These are phyloP conservation scores for Aphidius colemani DNA, from an alignment of 2,888 invertebrate species.

Conservation along the genomic window DNA sequence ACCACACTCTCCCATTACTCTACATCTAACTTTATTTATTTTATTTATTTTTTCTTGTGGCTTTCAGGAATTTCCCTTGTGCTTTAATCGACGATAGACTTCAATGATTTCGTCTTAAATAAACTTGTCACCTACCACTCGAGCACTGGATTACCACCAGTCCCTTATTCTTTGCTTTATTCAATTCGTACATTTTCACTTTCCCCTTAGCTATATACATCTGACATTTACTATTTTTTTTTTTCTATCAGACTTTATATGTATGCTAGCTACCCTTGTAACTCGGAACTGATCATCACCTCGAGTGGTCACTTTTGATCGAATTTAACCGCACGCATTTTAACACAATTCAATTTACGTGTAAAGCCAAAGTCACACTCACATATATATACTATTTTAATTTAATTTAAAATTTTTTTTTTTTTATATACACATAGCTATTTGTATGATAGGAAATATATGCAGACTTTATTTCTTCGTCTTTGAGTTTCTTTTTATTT, in stretches of 20 bases:
- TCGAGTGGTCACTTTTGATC: slow-evolving; percentile 54
- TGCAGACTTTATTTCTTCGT: slow-evolving; percentile 10
- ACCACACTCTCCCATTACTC: too few relatives aligned
- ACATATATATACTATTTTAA: background rate
- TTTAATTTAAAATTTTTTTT: background rate
- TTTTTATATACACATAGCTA: background rate
- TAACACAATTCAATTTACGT: too few relatives aligned
- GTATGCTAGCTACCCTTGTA: slow-evolving; percentile 17
- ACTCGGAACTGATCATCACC: slow-evolving; percentile 41
- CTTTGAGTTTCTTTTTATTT: background rate
- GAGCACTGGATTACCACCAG: slow-evolving; percentile 33
- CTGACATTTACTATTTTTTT: background rate
- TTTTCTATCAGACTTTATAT: background rate
- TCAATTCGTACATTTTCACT: background rate
- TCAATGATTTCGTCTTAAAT: slow-evolving; percentile 60
- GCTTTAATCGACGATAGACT: slow-evolving; percentile 59
- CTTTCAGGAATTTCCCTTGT: slow-evolving; percentile 38
- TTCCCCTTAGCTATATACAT: background rate
- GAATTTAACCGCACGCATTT: slow-evolving; percentile 23
- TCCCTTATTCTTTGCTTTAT: slow-evolving; percentile 24
- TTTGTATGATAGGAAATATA: background rate
- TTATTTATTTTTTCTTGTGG: too few relatives aligned
- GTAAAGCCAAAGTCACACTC: too few relatives aligned
- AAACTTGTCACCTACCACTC: slow-evolving; percentile 56
- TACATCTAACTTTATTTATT: too few relatives aligned